A percentile compares a stretch with the other conserved stretches of the same genome.
These are phyloP conservation scores for Orgyia antiqua DNA, from an alignment of 2,888 invertebrate genomes.

Conservation along the genomic window DNA sequence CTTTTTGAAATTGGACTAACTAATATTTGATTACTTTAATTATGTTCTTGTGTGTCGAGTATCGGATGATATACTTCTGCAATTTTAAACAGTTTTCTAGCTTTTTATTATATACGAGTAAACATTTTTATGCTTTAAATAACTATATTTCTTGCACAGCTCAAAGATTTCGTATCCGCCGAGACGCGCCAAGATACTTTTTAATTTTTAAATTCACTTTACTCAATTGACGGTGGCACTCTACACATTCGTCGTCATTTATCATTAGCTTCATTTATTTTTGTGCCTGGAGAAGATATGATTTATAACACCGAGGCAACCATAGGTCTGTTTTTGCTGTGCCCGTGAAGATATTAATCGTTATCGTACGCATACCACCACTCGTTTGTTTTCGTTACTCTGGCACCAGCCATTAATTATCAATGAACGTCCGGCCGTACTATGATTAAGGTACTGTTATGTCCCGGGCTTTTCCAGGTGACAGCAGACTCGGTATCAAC, in stretches of 20 bases:
- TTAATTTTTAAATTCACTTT: constrained; percentile 58
- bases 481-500: constrained; percentile 71
- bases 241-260: constrained; percentile 65
- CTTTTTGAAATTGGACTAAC: too few relatives aligned
- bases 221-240: constrained; percentile 55
- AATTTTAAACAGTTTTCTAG: too few relatives aligned
- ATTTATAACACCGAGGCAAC: constrained; percentile 70
- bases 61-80: too few relatives aligned
- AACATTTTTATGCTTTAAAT: too few relatives aligned
- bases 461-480: constrained; percentile 71
- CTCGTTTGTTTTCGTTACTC: constrained; percentile 76
- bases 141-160: constrained; percentile 48
- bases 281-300: constrained; percentile 73
- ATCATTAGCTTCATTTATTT: constrained; percentile 77
- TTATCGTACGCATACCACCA: constrained; percentile 69
- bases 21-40: too few relatives aligned
- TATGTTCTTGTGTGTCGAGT: too few relatives aligned
- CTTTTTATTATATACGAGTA: too few relatives aligned
- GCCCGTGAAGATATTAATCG: constrained; percentile 74
- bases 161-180: too few relatives aligned
- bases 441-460: constrained; percentile 71
- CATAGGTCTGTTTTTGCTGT: constrained; percentile 74
- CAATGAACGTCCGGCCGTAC: constrained; percentile 70
- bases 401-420: constrained; percentile 75
- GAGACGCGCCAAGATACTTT: constrained; percentile 21